Evolutionary conservation across 2,113 vertebrate genomes (phyloP).

Genomic region (Phyllopteryx taeniolatus): DNA sequence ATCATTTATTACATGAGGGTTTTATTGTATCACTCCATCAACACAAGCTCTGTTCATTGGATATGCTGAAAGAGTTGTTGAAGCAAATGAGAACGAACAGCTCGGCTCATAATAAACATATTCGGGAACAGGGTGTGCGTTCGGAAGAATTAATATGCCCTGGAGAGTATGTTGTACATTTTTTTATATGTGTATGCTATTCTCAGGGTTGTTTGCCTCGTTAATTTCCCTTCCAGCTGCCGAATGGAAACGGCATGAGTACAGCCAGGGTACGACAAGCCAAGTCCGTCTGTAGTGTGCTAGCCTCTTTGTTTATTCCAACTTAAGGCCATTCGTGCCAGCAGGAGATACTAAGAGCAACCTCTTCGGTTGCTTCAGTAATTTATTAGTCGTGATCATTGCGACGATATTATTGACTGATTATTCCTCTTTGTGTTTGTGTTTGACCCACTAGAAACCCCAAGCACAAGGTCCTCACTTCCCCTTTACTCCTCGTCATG

Average conservation of each 20-base stretch:
- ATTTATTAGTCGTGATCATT: neutral
- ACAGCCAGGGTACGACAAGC: slow-evolving; percentile 41
- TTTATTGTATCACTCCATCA: neutral
- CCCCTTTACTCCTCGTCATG: slow-evolving; percentile 40
- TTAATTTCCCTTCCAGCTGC: slow-evolving; percentile 58
- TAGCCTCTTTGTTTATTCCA: slow-evolving; percentile 16
- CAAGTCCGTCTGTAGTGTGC: slow-evolving; percentile 41
- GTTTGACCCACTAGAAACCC: slow-evolving; percentile 55
- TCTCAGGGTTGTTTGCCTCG: slow-evolving; percentile 55
- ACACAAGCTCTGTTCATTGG: neutral
- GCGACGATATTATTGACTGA: neutral
- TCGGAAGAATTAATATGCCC: slow-evolving; percentile 23
- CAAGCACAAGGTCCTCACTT: slow-evolving; percentile 24
- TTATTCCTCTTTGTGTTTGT: slow-evolving; percentile 21
- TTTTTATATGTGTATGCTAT: slow-evolving; percentile 37
- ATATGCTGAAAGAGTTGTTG: neutral
- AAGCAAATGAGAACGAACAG: slow-evolving; percentile 14
- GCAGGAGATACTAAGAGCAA: neutral
- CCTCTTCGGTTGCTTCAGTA: neutral
- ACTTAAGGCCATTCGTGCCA: neutral
- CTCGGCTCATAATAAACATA: slow-evolving; percentile 14
- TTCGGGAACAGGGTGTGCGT: slow-evolving; percentile 25
- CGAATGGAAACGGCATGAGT: slow-evolving; percentile 57
- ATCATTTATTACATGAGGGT: neutral
- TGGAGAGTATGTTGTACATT: slow-evolving; percentile 32